Conservation (phyloP, 2,113 vertebrate genomes). For the Eonycteris spelaea region DNA sequence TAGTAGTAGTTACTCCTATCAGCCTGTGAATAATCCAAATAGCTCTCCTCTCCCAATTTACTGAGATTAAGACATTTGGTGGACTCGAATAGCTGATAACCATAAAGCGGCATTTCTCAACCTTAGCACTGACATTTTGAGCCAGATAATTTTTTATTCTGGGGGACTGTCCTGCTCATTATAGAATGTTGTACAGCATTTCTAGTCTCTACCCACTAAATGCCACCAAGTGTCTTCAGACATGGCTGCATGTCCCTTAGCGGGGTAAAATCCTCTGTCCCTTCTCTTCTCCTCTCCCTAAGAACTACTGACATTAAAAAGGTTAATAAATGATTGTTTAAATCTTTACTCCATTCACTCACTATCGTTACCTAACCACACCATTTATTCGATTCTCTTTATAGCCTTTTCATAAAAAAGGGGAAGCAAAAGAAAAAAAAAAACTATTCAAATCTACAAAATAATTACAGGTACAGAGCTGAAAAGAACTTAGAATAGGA, state of each 20-base stretch:
- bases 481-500: background rate
- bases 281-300: background rate
- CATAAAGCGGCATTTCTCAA: background rate
- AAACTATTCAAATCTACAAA: background rate
- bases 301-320: background rate
- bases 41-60: background rate
- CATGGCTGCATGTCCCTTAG: background rate
- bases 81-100: background rate
- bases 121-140: background rate
- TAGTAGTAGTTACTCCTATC: background rate
- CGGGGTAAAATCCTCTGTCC: background rate
- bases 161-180: rapidly evolving
- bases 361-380: background rate
- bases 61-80: background rate
- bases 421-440: background rate
- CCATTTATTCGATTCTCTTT: background rate
- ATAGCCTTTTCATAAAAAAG: background rate
- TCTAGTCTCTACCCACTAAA: background rate
- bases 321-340: background rate
- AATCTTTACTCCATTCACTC: background rate
- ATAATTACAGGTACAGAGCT: background rate
- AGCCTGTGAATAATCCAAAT: background rate
- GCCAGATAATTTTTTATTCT: no score
- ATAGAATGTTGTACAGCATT: background rate
- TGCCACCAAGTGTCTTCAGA: background rate